Evolutionary conservation across 2,888 invertebrate genomes (phyloP).

Genomic region (Caenorhabditis drosophilae): DNA sequence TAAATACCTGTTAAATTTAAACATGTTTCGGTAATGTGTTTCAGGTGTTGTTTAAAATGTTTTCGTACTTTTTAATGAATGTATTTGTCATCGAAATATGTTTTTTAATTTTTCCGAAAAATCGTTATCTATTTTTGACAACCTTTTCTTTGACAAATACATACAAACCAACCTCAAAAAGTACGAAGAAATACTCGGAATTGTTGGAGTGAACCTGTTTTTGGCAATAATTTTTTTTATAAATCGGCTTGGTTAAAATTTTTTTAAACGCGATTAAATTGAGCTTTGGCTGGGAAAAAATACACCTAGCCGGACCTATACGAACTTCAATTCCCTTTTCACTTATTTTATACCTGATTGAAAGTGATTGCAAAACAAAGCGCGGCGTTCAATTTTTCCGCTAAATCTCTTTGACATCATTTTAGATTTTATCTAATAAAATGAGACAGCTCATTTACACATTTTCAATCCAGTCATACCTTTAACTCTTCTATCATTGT

Average conservation of each 20-base stretch:
- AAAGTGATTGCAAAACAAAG: no score
- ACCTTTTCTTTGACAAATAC: constrained; percentile 3
- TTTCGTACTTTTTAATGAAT: constrained; percentile 3
- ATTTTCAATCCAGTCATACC: constrained; percentile 15
- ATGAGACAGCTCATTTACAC: not conserved
- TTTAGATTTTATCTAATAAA: not conserved
- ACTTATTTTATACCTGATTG: no score
- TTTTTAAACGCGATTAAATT: no score
- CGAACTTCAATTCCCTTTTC: no score
- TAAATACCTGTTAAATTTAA: not conserved
- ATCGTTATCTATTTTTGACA: no score
- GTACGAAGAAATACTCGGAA: no score
- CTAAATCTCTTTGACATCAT: not conserved
- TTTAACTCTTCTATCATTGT: constrained; percentile 39
- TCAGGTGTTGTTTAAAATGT: no score
- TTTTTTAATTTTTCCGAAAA: no score
- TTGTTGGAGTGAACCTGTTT: not conserved
- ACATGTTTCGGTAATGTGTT: not conserved
- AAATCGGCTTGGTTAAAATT: no score
- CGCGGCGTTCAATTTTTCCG: not conserved
- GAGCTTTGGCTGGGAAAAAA: no score
- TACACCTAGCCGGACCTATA: no score
- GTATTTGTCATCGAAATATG: not conserved
- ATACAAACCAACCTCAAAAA: constrained; percentile 3
- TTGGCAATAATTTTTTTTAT: no score